These are phyloP conservation scores for Erebia epiphron DNA, from an alignment of 2,888 invertebrate genomes.

Conservation along the genomic window DNA sequence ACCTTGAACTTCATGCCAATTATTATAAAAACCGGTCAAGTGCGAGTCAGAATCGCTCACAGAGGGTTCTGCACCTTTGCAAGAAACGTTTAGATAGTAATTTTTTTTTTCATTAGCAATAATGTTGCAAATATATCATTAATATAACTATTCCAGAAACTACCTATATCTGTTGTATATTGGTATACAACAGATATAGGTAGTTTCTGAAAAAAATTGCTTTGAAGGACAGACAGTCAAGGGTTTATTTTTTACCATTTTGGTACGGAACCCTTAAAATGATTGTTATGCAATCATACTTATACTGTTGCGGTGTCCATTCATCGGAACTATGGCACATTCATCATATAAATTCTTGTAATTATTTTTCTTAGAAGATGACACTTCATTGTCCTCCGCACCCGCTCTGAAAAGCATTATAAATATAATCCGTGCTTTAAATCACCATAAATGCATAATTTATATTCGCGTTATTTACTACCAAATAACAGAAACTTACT, in stretches of 20 bases:
- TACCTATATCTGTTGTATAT: too few species aligned
- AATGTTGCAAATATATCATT: too few species aligned
- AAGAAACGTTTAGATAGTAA: too few species aligned
- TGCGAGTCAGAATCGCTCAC: too few species aligned
- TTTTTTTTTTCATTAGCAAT: too few species aligned
- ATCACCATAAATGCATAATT: too few species aligned
- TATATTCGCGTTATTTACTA: too few species aligned
- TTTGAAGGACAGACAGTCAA: not conserved
- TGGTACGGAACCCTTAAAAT: not conserved
- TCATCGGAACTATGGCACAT: conserved; percentile 54
- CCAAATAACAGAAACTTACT: conserved; percentile 67
- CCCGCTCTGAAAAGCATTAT: conserved; percentile 58
- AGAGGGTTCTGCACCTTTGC: too few species aligned
- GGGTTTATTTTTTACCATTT: not conserved
- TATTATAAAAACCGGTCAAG: not conserved
- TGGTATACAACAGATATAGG: too few species aligned
- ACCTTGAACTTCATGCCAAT: not conserved
- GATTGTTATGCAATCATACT: conserved; percentile 31
- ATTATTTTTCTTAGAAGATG: conserved; percentile 46
- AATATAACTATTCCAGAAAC: too few species aligned
- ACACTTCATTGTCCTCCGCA: conserved; percentile 58
- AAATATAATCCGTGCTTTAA: conserved; percentile 14
- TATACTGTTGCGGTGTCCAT: conserved; percentile 42
- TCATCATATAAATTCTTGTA: conserved; percentile 45
- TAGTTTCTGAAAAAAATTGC: too few species aligned